These are phyloP conservation scores for Heliothis virescens DNA, from an alignment of 1,140 invertebrate genomes.

Conservation along the genomic window DNA sequence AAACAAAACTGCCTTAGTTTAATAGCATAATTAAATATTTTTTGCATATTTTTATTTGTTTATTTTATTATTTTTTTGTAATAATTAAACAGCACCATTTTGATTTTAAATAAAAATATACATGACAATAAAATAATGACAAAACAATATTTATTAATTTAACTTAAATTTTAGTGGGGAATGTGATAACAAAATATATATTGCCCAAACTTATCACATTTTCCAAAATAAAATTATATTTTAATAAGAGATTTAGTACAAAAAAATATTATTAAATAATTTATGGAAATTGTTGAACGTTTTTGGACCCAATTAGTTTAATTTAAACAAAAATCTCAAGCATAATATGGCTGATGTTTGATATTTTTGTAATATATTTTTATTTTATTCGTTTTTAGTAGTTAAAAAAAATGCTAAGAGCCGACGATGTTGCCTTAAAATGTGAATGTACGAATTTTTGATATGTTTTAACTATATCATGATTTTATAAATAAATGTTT, in stretches of 20 bases:
- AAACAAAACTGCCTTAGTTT: constrained; percentile 40
- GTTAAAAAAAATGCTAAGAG: constrained; percentile 57
- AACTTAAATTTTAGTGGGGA: constrained; percentile 53
- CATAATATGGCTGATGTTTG: constrained; percentile 80
- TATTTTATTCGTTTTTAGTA: constrained; percentile 55
- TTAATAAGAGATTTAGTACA: constrained; percentile 53
- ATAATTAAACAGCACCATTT: constrained; percentile 25
- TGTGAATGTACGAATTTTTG: constrained; percentile 75
- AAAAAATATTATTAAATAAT: constrained; percentile 50
- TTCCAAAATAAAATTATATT: constrained; percentile 58
- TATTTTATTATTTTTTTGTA: constrained; percentile 2
- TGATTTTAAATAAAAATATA: constrained; percentile 14
- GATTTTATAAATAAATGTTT: constrained; percentile 80
- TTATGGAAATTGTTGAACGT: constrained; percentile 49
- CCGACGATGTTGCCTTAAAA: constrained; percentile 77
- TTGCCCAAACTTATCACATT: constrained; percentile 74
- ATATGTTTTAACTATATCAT: constrained; percentile 70
- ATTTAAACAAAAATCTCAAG: constrained; percentile 77
- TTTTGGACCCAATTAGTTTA: constrained; percentile 65
- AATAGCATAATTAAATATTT: constrained; percentile 27
- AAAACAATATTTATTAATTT: constrained; percentile 44
- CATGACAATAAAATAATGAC: constrained; percentile 48
- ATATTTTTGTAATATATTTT: constrained; percentile 76
- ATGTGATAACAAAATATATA: constrained; percentile 60
- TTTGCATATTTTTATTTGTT: constrained; percentile 34